Evolutionary conservation across 2,113 vertebrate species (phyloP), one percentile per base, ranked within the genome.

Genomic region (Manacus vitellinus): DNA sequence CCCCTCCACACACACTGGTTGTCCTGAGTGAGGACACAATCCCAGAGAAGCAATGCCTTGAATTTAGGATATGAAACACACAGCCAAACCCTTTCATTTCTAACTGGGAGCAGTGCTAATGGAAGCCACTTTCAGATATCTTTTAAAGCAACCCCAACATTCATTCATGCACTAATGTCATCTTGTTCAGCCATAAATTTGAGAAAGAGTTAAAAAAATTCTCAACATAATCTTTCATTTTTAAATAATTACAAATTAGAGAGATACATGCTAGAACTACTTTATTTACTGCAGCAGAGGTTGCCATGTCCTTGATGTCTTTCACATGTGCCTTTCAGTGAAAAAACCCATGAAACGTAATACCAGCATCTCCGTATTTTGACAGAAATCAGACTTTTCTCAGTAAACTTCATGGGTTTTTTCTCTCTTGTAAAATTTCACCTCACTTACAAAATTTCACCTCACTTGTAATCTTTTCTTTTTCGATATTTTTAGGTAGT

Each of bases 121-220:
- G 18, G 46, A 65, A 91, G 33, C 1, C 46, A 79, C 31, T 3
- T 39, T 35, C 37, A 66, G 63, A 78, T 63, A 66, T 44, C 65
- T 41, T 67, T n/a, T 21, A 74, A 88, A 92, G 35, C 39, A 85
- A 37, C 22, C 62, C 35, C n/a, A 61, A 4, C 4, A 3, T 23
- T 80, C 74, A 75, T 75, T 95, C 93, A 62, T 51, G 77, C 88
- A 94, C 31, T 33, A 9, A 72, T 58, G 30, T 66, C 52, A 71
- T 68, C 89, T 88, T 52, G 23, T 84, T 88, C 81, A 92, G n/a
- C 33, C 54, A 89, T 14, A 85, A 75, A 75, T 25, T 65, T 85
- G 58, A 89, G 72, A 76, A 89, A 52, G 9, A 39, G 16, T 33
- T 43, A 25, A 71, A 85, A 85, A 66, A 49, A 8, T 4, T 8